These are phyloP conservation scores for Euura saliciscinereae DNA, from an alignment of 1,140 invertebrate genomes.

Conservation along the genomic window DNA sequence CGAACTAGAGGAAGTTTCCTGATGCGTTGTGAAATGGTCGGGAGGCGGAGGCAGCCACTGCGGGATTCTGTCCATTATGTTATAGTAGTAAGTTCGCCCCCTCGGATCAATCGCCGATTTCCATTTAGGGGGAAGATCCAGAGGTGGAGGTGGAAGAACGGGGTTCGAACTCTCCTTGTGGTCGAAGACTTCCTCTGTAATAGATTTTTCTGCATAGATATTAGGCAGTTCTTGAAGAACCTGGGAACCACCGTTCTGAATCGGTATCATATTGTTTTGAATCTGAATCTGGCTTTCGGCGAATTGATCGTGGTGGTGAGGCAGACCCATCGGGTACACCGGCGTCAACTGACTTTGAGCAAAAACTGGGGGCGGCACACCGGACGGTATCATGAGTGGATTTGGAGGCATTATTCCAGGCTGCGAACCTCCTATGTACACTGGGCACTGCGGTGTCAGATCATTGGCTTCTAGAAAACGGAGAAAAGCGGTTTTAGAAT, in stretches of 20 bases:
- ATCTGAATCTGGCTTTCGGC: constrained; percentile 31
- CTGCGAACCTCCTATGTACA: constrained; percentile 37
- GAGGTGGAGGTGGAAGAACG: constrained; percentile 55
- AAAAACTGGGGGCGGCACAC: constrained; percentile 36
- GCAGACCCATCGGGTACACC: constrained; percentile 22
- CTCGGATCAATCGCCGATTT: constrained; percentile 80
- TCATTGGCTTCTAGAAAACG: constrained; percentile 25
- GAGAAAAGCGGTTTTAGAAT: not conserved
- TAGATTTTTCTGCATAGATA: not conserved
- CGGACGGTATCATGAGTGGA: constrained; percentile 33
- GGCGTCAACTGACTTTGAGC: constrained; percentile 34
- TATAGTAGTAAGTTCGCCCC: constrained; percentile 91
- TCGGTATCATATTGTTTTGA: constrained; percentile 37
- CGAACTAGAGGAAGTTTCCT: constrained; percentile 55
- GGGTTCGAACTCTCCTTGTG: not conserved
- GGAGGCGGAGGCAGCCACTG: constrained; percentile 87
- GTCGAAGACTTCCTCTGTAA: not conserved
- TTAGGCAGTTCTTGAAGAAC: not conserved
- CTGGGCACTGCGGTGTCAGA: constrained; percentile 28
- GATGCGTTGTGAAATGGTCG: constrained; percentile 57
- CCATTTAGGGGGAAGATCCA: constrained; percentile 85
- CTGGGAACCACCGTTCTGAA: constrained; percentile 34
- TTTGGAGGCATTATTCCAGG: constrained; percentile 25
- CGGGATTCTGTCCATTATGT: constrained; percentile 79
- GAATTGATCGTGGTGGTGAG: constrained; percentile 30